Evolutionary conservation across 2,113 vertebrate species (phyloP), one percentile per base, ranked within the genome.

Genomic region (Nipponia nippon): DNA sequence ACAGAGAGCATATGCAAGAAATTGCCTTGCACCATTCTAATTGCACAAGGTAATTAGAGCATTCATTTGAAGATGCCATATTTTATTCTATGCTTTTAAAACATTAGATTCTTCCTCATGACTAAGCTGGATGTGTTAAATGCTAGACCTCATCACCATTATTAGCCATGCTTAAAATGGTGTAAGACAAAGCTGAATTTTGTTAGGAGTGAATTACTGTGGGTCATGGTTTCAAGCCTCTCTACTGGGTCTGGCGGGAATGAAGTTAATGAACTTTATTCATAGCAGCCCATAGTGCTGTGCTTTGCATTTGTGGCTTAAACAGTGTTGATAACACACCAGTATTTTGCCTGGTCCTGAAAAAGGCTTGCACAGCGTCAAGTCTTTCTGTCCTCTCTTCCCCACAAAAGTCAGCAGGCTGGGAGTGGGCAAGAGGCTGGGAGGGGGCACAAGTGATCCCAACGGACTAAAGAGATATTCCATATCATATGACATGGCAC

Each of bases 281-380:
- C 40, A 36, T 44, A 83, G 18, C 5, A 82, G 6, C 20, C 23
- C 17, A 15, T 53, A 59, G 20, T 47, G 26, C 7, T 72, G 10
- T 26, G 2, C 1, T 91, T 89, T 65, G 4, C 12, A 21, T 29
- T 50, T 77, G 25, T 69, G 15, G 3, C 7, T 83, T 55, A 40
- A 86, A 44, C 4, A n/a, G 11, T 9, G 4, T 5, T 49, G n/a
- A 23, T 67, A 44, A 52, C 12, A 47, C 7, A 15, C 1, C 4
- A 47, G 9, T 32, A 14, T 59, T 87, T 78, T 73, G 5, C 21
- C n/a, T 55, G 1, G 25, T 46, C 6, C 18, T 63, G 6, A 42
- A 67, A 89, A 50, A 5, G 5, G 4, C 10, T 84, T 0, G 0
- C 19, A 34, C 4, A 38, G 8, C 21, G 4, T 36, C 23, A 49